phyloP scores from a whole-genome alignment of 2,797 vertebrate species.

The Chromis chromis region DNA sequence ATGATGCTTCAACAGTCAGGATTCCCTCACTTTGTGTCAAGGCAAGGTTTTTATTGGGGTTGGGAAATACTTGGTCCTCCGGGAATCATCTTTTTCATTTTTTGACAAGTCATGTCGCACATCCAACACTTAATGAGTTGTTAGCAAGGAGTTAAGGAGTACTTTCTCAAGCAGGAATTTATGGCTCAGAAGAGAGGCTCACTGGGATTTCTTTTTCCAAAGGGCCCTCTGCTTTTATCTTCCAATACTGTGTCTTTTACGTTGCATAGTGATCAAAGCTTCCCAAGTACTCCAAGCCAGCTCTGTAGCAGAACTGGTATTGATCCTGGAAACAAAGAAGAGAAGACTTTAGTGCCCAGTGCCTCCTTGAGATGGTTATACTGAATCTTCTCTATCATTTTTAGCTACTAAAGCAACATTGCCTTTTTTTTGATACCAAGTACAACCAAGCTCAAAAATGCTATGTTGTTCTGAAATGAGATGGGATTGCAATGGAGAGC shows the following conservation, averaged over 20 bases:
- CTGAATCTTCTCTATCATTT: constrained; percentile 5
- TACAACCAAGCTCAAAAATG: too few species aligned
- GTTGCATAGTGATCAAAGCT: constrained; percentile 99
- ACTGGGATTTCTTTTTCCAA: constrained; percentile 87
- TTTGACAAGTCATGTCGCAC: constrained; percentile 86
- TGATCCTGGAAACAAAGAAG: constrained; percentile 89
- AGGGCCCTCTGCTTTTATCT: constrained; percentile 90
- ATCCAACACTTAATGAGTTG: constrained; percentile 96
- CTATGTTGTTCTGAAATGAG: constrained; percentile 11
- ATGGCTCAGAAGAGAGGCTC: constrained; percentile 99
- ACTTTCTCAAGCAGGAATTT: constrained; percentile 97
- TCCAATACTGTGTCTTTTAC: constrained; percentile 91
- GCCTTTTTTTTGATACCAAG: too few species aligned
- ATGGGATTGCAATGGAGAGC: background rate
- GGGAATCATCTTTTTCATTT: constrained; percentile 87
- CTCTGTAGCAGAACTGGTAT: constrained; percentile 99
- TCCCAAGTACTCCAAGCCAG: constrained; percentile 98
- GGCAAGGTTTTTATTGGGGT: constrained; percentile 82
- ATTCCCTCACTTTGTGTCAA: constrained; percentile 82
- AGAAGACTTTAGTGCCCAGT: constrained; percentile 37
- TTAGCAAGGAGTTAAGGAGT: constrained; percentile 98
- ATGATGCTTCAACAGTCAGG: constrained; percentile 91
- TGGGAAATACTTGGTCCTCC: constrained; percentile 97
- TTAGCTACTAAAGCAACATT: background rate
- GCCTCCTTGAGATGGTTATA: constrained; percentile 1